Percentiles rank a stretch among this genome's conserved stretches.
Conservation (phyloP, 2,113 vertebrate species). For the Maccullochella peelii region DNA sequence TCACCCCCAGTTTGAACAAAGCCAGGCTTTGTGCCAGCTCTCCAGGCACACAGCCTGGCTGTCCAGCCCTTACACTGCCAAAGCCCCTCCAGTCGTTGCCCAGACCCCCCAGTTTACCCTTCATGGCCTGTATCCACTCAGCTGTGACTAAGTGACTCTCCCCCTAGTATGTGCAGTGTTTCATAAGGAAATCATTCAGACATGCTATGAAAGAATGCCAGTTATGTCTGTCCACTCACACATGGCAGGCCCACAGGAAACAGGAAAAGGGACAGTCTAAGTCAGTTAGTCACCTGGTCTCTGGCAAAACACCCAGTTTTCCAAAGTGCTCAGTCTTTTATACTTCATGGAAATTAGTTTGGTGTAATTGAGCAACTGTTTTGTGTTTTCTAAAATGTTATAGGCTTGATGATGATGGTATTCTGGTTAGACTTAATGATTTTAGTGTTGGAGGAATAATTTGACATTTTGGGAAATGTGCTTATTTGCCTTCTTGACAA, state of each 20-base stretch:
- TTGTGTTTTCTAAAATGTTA: background rate
- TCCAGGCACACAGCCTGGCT: slow-evolving; percentile 51
- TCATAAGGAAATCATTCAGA: slow-evolving; percentile 83
- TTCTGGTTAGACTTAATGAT: background rate
- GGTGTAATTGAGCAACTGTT: background rate
- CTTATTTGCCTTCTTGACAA: background rate
- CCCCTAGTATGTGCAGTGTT: slow-evolving; percentile 70
- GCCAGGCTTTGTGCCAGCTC: slow-evolving; percentile 66
- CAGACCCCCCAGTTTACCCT: slow-evolving; percentile 63
- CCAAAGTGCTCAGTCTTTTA: background rate
- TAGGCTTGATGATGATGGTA: background rate
- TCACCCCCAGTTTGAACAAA: slow-evolving; percentile 56
- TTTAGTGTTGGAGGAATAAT: background rate
- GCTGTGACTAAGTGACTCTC: slow-evolving; percentile 81
- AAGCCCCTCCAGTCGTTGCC: slow-evolving; percentile 59
- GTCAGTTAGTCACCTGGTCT: slow-evolving; percentile 49
- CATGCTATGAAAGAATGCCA: slow-evolving; percentile 77
- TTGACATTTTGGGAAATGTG: background rate
- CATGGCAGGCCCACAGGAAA: slow-evolving; percentile 32
- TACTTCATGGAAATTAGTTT: background rate
- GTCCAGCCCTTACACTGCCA: slow-evolving; percentile 46
- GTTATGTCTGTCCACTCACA: slow-evolving; percentile 57
- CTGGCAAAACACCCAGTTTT: slow-evolving; percentile 11
- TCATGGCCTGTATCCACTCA: slow-evolving; percentile 67
- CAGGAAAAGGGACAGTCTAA: slow-evolving; percentile 8